A percentile compares a stretch with the other conserved stretches of the same genome.
Evolutionary conservation across 2,888 invertebrate genomes (phyloP).

Genomic region (Tetrapedia diversipes): DNA sequence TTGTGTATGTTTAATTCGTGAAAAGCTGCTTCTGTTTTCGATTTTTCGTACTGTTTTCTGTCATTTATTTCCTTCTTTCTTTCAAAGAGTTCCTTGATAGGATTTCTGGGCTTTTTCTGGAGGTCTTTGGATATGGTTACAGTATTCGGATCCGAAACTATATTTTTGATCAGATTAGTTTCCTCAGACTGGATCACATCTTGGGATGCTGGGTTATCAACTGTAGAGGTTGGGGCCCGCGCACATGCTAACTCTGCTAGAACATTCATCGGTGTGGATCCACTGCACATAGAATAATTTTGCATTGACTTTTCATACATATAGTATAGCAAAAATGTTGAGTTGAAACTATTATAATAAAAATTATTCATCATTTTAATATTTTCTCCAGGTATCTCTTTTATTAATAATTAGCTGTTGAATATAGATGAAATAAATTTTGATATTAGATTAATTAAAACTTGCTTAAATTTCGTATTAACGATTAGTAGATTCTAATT

Average conservation of each 20-base stretch:
- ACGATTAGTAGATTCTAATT: too few relatives aligned
- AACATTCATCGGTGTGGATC: constrained; percentile 81
- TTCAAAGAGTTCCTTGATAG: constrained; percentile 80
- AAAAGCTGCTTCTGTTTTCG: constrained; percentile 61
- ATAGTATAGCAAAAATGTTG: too few relatives aligned
- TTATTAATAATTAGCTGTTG: too few relatives aligned
- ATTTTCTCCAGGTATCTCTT: too few relatives aligned
- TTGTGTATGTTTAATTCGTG: constrained; percentile 67
- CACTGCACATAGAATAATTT: constrained; percentile 69
- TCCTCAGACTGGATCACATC: constrained; percentile 44
- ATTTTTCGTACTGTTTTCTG: constrained; percentile 74
- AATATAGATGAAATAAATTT: too few relatives aligned
- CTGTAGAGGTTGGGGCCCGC: constrained; percentile 78
- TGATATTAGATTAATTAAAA: too few relatives aligned
- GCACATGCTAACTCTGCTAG: constrained; percentile 81
- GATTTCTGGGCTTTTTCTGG: constrained; percentile 75
- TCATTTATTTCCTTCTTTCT: constrained; percentile 79
- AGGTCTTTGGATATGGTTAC: constrained; percentile 44
- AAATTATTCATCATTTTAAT: too few relatives aligned
- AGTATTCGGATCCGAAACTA: not conserved
- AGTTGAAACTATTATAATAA: too few relatives aligned
- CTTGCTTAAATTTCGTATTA: too few relatives aligned
- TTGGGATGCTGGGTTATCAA: constrained; percentile 43
- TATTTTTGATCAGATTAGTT: constrained; percentile 31
- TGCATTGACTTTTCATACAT: too few relatives aligned